phyloP scores from a whole-genome alignment of 2,113 vertebrate genomes.

The Leuciscus idus region DNA sequence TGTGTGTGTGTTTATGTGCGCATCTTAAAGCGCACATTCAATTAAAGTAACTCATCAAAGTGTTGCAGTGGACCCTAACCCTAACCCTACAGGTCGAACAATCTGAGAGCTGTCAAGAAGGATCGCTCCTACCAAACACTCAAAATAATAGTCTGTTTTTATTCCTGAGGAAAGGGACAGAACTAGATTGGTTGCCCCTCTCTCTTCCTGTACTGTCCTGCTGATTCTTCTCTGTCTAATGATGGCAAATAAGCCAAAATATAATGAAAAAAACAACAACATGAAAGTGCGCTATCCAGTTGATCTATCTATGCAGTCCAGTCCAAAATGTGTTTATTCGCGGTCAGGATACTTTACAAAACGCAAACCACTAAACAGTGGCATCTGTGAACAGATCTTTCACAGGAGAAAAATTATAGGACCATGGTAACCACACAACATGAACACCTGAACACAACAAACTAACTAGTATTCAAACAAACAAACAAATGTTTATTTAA shows the following conservation, averaged over 20 bases:
- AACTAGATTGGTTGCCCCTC: background rate
- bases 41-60: slow-evolving; percentile 67
- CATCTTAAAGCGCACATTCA: slow-evolving; percentile 64
- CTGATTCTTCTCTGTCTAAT: background rate
- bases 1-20: too few relatives aligned
- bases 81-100: slow-evolving; percentile 31
- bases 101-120: slow-evolving; percentile 51
- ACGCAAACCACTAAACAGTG: background rate
- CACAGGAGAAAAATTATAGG: too few relatives aligned
- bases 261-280: background rate
- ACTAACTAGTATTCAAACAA: too few relatives aligned
- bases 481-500: too few relatives aligned
- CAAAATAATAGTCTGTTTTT: slow-evolving; percentile 59
- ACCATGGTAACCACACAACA: too few relatives aligned
- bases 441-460: too few relatives aligned
- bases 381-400: too few relatives aligned
- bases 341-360: too few relatives aligned
- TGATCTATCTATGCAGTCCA: background rate
- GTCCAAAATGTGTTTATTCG: background rate
- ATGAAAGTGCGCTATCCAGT: background rate
- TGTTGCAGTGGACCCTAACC: slow-evolving; percentile 54
- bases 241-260: background rate
- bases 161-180: slow-evolving; percentile 46
- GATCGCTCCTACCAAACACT: slow-evolving; percentile 46
- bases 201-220: background rate